Percentiles rank a stretch among this genome's conserved stretches.
Conservation (phyloP, 2,888 invertebrate species). For the Athalia rosae region DNA sequence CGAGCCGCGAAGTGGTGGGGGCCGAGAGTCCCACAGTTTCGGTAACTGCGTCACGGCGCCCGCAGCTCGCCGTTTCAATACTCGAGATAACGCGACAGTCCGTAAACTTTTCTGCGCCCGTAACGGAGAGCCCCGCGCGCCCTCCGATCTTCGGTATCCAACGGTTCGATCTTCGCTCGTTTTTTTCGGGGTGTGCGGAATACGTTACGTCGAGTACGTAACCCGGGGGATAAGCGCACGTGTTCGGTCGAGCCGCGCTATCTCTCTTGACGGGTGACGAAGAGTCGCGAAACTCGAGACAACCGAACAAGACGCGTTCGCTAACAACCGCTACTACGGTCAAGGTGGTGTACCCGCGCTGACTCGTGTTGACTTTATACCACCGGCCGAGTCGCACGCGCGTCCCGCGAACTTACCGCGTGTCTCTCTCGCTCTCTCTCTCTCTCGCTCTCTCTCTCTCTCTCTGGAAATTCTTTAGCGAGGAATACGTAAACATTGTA, state of each 20-base stretch:
- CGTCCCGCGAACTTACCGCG: neutral
- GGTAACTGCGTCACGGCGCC: constrained; percentile 65
- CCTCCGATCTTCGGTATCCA: neutral
- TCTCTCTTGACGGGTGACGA: no score
- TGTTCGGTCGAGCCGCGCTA: no score
- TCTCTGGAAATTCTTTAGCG: no score
- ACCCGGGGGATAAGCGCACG: no score
- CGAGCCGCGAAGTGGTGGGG: constrained; percentile 52
- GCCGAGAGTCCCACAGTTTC: constrained; percentile 60
- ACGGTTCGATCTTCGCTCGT: no score
- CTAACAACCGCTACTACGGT: constrained; percentile 12
- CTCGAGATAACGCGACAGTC: no score
- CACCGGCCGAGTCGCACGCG: constrained; percentile 1
- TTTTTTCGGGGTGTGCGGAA: constrained; percentile 1
- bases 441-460: no score
- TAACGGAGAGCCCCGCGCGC: constrained; percentile 47
- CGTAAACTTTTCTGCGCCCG: constrained; percentile 50
- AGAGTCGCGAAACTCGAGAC: neutral
- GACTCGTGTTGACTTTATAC: no score
- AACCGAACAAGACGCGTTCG: neutral
- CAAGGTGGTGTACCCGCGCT: constrained; percentile 15
- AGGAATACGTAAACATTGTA: no score
- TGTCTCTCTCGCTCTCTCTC: no score
- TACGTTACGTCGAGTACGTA: no score
- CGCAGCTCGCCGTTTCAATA: constrained; percentile 48